Percentiles rank a stretch among this genome's conserved stretches.
Evolutionary conservation across 2,888 invertebrate genomes (phyloP).

Genomic region (Epinotia demarniana): DNA sequence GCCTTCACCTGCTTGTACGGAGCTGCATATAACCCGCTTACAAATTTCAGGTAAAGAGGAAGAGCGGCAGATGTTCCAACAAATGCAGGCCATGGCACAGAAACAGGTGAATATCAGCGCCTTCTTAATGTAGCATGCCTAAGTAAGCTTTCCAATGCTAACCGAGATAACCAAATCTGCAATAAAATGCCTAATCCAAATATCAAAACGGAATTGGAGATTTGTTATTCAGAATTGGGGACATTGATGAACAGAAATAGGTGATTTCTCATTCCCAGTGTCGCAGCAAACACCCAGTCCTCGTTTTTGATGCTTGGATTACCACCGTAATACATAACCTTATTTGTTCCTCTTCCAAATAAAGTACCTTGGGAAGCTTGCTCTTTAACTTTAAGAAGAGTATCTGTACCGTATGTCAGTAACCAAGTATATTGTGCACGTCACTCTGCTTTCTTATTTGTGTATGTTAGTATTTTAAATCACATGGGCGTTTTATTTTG

Average conservation of each 20-base stretch:
- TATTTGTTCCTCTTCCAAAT: not conserved
- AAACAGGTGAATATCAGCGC: conserved; percentile 90
- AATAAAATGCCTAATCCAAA: not conserved
- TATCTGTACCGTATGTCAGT: conserved; percentile 64
- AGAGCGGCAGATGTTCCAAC: conserved; percentile 97
- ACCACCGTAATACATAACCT: not conserved
- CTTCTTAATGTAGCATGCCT: conserved; percentile 55
- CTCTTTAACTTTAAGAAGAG: conserved; percentile 52
- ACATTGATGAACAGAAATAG: too few relatives aligned
- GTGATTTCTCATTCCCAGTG: not conserved
- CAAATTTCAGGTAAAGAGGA: conserved; percentile 94
- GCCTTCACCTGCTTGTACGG: conserved; percentile 11
- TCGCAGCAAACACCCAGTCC: not conserved
- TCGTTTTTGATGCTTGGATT: conserved; percentile 2
- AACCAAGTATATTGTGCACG: conserved; percentile 72
- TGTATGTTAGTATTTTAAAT: conserved; percentile 67
- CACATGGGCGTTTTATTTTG: conserved; percentile 84
- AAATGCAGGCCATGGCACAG: conserved; percentile 98
- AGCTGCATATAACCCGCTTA: conserved; percentile 45
- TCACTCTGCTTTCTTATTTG: conserved; percentile 75
- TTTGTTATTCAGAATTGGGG: too few relatives aligned
- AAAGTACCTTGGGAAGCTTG: conserved; percentile 58
- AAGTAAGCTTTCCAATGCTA: conserved; percentile 56
- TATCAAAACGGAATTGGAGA: not conserved
- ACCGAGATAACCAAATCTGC: conserved; percentile 2